phyloP scores from a whole-genome alignment of 2,888 invertebrate species.

The Perizoma affinitatum region DNA sequence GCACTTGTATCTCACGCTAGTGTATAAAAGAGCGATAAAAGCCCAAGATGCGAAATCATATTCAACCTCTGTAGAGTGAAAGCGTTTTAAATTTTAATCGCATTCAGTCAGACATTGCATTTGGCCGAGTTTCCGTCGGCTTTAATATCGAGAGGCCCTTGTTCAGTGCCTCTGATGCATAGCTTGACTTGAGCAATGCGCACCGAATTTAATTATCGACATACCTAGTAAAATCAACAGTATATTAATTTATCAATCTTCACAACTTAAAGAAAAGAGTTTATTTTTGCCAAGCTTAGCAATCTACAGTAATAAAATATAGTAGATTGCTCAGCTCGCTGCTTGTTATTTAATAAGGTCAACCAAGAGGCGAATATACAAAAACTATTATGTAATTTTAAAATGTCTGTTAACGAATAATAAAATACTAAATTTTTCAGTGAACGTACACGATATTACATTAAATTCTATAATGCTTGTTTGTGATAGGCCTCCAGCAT shows the following conservation, averaged over 20 bases:
- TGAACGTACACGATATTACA: no score
- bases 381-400: slow-evolving; percentile 15
- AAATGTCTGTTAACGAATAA: slow-evolving; percentile 5
- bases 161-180: slow-evolving; percentile 44
- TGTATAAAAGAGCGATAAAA: no score
- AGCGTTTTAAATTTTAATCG: slow-evolving; percentile 75
- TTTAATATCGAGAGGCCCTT: slow-evolving; percentile 47
- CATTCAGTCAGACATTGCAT: slow-evolving; percentile 61
- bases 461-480: slow-evolving; percentile 10
- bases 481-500: slow-evolving; percentile 11
- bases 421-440: background rate
- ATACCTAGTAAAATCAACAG: slow-evolving; percentile 15
- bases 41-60: slow-evolving; percentile 4
- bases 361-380: slow-evolving; percentile 12
- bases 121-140: slow-evolving; percentile 55
- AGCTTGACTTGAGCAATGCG: slow-evolving; percentile 44
- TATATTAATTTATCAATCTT: background rate
- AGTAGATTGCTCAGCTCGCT: slow-evolving; percentile 3
- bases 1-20: no score
- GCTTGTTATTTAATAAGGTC: slow-evolving; percentile 25
- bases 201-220: slow-evolving; percentile 36
- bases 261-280: slow-evolving; percentile 5
- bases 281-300: slow-evolving; percentile 9
- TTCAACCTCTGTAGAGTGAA: slow-evolving; percentile 57
- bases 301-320: no score